phyloP scores from a whole-genome alignment of 1,140 invertebrate species.

The Nixonia krombeini region DNA sequence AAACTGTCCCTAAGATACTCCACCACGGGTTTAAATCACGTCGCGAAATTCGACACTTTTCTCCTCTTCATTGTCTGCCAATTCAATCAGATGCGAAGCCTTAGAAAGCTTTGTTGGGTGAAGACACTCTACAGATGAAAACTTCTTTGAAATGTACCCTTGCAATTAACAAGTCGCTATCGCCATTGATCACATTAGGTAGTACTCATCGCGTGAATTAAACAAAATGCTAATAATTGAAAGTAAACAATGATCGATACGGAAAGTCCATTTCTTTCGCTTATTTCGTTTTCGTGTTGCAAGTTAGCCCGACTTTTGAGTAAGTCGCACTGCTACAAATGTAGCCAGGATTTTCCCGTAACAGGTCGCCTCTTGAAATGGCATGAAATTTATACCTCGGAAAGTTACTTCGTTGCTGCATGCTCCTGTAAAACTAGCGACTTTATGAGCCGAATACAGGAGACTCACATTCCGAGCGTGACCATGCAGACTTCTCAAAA shows the following conservation, averaged over 20 bases:
- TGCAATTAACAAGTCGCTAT: too few species aligned
- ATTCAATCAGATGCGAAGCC: constrained; percentile 1
- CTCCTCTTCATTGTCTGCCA: background rate
- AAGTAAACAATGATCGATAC: background rate
- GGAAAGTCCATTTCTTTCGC: constrained; percentile 11
- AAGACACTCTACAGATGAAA: too few species aligned
- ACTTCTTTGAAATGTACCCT: too few species aligned
- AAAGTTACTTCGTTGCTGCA: constrained; percentile 43
- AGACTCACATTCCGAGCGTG: constrained; percentile 47
- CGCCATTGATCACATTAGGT: background rate
- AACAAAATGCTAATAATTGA: background rate
- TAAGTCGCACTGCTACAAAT: constrained; percentile 24
- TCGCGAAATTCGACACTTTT: background rate
- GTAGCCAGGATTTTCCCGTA: constrained; percentile 24
- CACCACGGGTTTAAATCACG: background rate
- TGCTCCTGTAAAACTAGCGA: constrained; percentile 46
- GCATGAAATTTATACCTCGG: constrained; percentile 50
- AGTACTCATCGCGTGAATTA: background rate
- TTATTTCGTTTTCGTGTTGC: background rate
- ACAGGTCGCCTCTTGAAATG: constrained; percentile 39
- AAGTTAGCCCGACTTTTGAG: constrained; percentile 16
- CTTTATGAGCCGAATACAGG: constrained; percentile 48
- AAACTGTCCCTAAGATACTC: background rate
- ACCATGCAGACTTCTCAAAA: constrained; percentile 25
- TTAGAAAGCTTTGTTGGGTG: too few species aligned